These are phyloP conservation scores for Halcyon senegalensis DNA, from an alignment of 2,113 vertebrate species.

Conservation along the genomic window DNA sequence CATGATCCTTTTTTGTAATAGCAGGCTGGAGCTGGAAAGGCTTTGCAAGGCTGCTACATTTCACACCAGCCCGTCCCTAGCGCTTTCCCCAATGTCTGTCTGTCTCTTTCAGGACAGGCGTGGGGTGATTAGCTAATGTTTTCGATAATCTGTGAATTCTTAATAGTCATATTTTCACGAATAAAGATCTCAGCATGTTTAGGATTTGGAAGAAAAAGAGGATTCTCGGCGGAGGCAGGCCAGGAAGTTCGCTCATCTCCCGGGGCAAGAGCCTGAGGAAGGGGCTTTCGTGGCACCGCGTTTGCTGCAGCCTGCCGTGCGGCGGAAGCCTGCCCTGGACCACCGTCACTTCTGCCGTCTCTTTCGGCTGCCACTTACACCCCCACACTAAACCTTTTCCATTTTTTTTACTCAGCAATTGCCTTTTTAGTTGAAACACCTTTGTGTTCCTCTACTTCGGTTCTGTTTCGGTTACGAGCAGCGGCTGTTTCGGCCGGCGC, in stretches of 20 bases:
- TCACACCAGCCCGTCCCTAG: constrained; percentile 57
- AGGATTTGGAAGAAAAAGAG: not conserved
- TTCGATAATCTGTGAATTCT: constrained; percentile 58
- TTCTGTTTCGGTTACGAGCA: not conserved
- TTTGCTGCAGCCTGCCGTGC: not conserved
- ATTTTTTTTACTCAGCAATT: not conserved
- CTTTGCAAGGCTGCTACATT: constrained; percentile 51
- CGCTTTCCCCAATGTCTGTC: not conserved
- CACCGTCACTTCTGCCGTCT: not conserved
- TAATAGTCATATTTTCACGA: constrained; percentile 44
- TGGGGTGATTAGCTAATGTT: constrained; percentile 64
- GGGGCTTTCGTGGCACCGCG: not conserved
- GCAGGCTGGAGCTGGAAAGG: constrained; percentile 41
- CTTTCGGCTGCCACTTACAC: not conserved
- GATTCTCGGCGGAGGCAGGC: not conserved
- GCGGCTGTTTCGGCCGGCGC: not conserved
- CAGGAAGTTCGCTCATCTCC: not conserved
- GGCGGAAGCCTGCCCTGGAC: not conserved
- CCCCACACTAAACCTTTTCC: not conserved
- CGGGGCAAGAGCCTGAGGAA: not conserved
- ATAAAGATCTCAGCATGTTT: not conserved
- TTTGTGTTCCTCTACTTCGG: not conserved
- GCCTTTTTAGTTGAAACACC: not conserved
- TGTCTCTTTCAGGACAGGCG: constrained; percentile 30
- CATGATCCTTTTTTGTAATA: constrained; percentile 52